A percentile compares a stretch with the other conserved stretches of the same genome.
Conservation (phyloP, 2,797 vertebrate species). For the Poeciliopsis paucimaculata region DNA sequence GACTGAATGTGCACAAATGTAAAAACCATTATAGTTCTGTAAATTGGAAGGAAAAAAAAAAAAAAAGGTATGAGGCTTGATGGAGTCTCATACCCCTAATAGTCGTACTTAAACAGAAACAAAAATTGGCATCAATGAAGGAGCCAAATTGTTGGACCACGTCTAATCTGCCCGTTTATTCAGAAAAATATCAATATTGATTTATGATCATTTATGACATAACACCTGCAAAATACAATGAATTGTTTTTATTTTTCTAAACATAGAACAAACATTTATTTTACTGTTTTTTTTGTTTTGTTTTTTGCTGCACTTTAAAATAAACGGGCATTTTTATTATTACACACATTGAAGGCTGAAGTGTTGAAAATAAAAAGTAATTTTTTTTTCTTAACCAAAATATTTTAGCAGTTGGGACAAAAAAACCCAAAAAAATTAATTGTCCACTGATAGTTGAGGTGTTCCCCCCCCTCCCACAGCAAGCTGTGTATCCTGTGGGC, state of each 20-base stretch:
- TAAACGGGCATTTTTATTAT: constrained; percentile 28
- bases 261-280: constrained; percentile 28
- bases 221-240: constrained; percentile 57
- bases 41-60: neutral
- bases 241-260: constrained; percentile 41
- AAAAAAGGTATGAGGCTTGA: neutral
- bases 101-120: constrained; percentile 2
- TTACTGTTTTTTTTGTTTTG: neutral
- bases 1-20: constrained; percentile 38
- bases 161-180: constrained; percentile 37
- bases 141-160: constrained; percentile 20
- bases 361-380: constrained; percentile 32
- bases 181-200: constrained; percentile 41
- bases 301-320: constrained; percentile 50
- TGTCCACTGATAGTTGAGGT: constrained; percentile 35
- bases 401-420: neutral
- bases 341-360: constrained; percentile 40
- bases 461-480: constrained; percentile 46
- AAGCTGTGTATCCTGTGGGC: constrained; percentile 49
- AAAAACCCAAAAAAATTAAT: constrained; percentile 34
- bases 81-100: constrained; percentile 33
- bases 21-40: constrained; percentile 16
- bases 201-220: constrained; percentile 45
- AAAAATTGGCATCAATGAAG: constrained; percentile 18
- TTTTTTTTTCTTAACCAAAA: constrained; percentile 5